These are phyloP conservation scores for Thereva nobilitata DNA, from an alignment of 2,888 invertebrate genomes.

Conservation along the genomic window DNA sequence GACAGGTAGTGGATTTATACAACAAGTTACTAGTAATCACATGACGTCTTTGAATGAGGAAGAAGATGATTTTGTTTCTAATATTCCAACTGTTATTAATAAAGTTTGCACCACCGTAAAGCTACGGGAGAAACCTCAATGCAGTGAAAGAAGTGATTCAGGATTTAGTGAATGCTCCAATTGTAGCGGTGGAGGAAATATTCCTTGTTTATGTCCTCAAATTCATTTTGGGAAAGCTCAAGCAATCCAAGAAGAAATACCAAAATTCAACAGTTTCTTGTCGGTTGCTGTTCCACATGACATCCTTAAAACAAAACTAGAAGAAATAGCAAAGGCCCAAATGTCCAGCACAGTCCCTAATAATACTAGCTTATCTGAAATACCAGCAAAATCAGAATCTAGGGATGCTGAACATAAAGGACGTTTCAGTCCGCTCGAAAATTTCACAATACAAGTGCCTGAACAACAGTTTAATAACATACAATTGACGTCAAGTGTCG, in stretches of 20 bases:
- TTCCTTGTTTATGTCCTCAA: constrained; percentile 35
- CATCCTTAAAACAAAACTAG: constrained; percentile 52
- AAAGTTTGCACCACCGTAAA: constrained; percentile 26
- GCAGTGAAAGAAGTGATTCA: constrained; percentile 63
- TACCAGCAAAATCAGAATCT: background rate
- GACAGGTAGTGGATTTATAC: background rate
- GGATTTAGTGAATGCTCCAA: constrained; percentile 64
- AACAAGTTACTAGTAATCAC: constrained; percentile 49
- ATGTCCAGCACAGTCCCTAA: background rate
- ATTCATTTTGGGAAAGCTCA: constrained; percentile 26
- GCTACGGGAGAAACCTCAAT: constrained; percentile 54
- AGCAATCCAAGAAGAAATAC: constrained; percentile 40
- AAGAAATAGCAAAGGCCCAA: constrained; percentile 50
- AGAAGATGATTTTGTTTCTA: constrained; percentile 53
- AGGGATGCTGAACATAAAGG: background rate
- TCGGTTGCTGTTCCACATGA: constrained; percentile 50
- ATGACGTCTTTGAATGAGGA: constrained; percentile 63
- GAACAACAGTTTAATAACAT: constrained; percentile 4
- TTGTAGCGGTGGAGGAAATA: constrained; percentile 48
- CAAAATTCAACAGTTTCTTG: constrained; percentile 35
- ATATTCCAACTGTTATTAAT: constrained; percentile 40
- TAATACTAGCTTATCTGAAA: background rate
- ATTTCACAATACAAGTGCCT: constrained; percentile 34
- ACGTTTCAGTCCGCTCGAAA: constrained; percentile 21
- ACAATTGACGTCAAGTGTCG: background rate